phyloP scores from a whole-genome alignment of 1,140 invertebrate species.

The Chrysopa pallens region DNA sequence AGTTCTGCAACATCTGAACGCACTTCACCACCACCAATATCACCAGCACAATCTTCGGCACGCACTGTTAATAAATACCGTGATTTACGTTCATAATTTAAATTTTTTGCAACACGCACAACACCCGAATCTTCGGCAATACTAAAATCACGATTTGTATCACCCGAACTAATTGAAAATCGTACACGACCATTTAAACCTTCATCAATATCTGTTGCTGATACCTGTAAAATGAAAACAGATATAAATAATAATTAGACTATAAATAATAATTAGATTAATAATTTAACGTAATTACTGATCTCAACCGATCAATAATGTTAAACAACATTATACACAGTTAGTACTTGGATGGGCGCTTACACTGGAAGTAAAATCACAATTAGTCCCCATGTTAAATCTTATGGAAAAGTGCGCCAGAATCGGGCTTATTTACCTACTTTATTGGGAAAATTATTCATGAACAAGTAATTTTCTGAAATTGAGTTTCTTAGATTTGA shows the following conservation, averaged over 20 bases:
- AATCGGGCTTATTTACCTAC: no score
- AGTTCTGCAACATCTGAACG: slow-evolving; percentile 54
- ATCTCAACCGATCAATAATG: no score
- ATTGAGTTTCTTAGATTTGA: slow-evolving; percentile 5
- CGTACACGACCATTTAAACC: slow-evolving; percentile 72
- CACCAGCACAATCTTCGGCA: slow-evolving; percentile 71
- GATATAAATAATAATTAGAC: not conserved
- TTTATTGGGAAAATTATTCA: no score
- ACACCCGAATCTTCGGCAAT: slow-evolving; percentile 80
- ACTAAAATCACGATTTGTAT: slow-evolving; percentile 76
- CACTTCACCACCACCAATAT: slow-evolving; percentile 29
- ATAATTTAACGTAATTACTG: no score
- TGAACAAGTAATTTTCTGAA: no score
- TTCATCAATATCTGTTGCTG: slow-evolving; percentile 81
- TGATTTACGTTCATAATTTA: slow-evolving; percentile 79
- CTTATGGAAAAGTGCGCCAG: no score
- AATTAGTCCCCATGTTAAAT: no score
- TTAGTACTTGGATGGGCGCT: no score
- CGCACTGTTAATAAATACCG: slow-evolving; percentile 66
- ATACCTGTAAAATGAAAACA: slow-evolving; percentile 38
- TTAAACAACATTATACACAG: no score
- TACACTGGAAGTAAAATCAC: no score
- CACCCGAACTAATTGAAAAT: slow-evolving; percentile 75
- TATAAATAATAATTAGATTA: no score
- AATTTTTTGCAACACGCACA: slow-evolving; percentile 72